phyloP scores from a whole-genome alignment of 2,113 vertebrate species.

The Eurypyga helias region DNA sequence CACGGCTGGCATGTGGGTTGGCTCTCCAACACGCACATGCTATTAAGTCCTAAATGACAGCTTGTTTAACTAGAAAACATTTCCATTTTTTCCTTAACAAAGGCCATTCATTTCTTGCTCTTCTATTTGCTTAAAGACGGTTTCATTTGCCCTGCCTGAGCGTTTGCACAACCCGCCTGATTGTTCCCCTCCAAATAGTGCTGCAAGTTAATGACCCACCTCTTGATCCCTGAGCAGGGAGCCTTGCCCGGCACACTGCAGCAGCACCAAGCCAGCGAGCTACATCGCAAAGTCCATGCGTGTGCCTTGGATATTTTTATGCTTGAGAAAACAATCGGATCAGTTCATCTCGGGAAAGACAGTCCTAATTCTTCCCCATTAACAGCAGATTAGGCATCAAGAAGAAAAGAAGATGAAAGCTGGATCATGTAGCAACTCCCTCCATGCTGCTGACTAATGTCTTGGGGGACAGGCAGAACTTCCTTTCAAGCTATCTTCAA shows the following conservation, averaged over 20 bases:
- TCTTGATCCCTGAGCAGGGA: not conserved
- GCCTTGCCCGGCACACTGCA: not conserved
- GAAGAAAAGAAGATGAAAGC: conserved; percentile 8
- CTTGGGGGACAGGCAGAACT: not conserved
- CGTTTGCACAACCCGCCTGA: not conserved
- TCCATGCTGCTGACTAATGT: not conserved
- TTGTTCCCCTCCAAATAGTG: not conserved
- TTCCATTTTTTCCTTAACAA: conserved; percentile 65
- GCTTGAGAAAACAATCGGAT: conserved; percentile 26
- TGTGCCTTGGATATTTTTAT: not conserved
- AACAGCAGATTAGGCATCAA: not conserved
- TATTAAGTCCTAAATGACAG: conserved; percentile 65
- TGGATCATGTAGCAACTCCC: not conserved
- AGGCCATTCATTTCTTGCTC: conserved; percentile 63
- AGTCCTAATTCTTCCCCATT: not conserved
- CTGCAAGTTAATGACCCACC: not conserved
- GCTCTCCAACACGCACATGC: conserved; percentile 13
- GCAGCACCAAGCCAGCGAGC: not conserved
- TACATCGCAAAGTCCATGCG: not conserved
- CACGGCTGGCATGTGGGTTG: not conserved
- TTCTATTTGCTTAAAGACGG: conserved; percentile 37
- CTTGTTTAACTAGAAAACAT: conserved; percentile 68
- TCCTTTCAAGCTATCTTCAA: conserved; percentile 55
- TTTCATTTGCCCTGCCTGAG: not conserved
- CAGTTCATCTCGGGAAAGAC: not conserved